Conservation (phyloP, 2,888 invertebrate species). For the Drosophila subsilvestris region DNA sequence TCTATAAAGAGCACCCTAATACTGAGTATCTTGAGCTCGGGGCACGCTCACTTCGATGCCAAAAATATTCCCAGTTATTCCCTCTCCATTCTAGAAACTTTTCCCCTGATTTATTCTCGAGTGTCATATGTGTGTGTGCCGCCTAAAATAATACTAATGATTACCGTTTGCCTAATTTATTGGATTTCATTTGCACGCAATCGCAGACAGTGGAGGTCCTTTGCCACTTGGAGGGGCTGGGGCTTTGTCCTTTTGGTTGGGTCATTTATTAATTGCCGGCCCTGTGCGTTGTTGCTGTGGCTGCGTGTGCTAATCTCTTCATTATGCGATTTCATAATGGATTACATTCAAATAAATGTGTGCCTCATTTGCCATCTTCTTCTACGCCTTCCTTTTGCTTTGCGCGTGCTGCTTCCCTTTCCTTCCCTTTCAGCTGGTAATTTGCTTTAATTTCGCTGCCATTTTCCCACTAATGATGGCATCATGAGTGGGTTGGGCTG, state of each 20-base stretch:
- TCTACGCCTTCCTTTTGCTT: neutral
- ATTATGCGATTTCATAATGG: constrained; percentile 80
- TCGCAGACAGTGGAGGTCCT: constrained; percentile 20
- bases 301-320: constrained; percentile 77
- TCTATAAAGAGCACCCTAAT: no score
- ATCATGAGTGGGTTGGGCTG: constrained; percentile 15
- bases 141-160: constrained; percentile 64
- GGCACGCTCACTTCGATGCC: neutral
- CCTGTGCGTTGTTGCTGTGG: constrained; percentile 22
- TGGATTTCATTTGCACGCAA: constrained; percentile 71
- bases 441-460: constrained; percentile 76
- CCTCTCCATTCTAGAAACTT: constrained; percentile 6
- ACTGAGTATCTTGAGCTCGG: neutral
- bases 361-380: constrained; percentile 64
- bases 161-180: constrained; percentile 72
- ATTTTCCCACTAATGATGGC: constrained; percentile 69
- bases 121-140: constrained; percentile 48
- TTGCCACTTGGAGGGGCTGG: neutral
- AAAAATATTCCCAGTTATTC: no score
- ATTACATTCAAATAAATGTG: constrained; percentile 79
- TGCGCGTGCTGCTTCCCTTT: neutral
- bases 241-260: constrained; percentile 41
- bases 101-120: constrained; percentile 65
- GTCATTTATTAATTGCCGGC: constrained; percentile 77
- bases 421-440: constrained; percentile 52